Percentiles rank a stretch among this genome's conserved stretches.
These are phyloP conservation scores for Rhinopomastus cyanomelas DNA, from an alignment of 2,113 vertebrate genomes.

Conservation along the genomic window DNA sequence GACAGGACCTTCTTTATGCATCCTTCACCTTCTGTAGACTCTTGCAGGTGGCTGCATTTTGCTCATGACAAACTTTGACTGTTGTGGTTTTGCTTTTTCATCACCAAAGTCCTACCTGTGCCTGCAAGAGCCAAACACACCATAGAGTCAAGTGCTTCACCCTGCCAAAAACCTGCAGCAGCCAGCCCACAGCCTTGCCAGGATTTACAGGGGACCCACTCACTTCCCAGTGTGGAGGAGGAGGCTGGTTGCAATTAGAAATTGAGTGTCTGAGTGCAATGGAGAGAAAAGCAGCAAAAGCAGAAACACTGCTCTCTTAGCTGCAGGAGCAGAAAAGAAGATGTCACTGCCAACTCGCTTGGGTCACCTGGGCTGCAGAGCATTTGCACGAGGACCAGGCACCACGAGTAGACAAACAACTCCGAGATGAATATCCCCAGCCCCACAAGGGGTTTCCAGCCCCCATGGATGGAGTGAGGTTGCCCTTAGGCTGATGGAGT, in stretches of 20 bases:
- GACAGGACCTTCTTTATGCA: neutral
- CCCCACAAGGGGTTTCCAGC: neutral
- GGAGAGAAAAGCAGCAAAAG: neutral
- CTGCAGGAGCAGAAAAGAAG: neutral
- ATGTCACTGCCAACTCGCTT: neutral
- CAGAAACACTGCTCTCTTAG: neutral
- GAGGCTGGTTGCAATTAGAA: neutral
- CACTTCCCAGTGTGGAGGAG: neutral
- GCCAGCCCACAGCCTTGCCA: neutral
- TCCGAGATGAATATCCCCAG: neutral
- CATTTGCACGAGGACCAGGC: neutral
- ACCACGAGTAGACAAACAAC: neutral
- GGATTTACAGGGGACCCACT: neutral
- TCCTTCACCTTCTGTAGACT: neutral
- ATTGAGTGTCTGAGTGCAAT: neutral
- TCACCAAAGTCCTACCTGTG: neutral
- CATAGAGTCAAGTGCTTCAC: accelerated
- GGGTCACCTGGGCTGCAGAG: neutral
- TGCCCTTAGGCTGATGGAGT: neutral
- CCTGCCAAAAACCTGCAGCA: neutral
- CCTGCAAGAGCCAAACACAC: neutral
- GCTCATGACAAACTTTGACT: neutral
- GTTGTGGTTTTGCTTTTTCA: neutral
- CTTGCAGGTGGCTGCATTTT: neutral
- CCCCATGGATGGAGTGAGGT: neutral